phyloP scores from a whole-genome alignment of 2,888 invertebrate species.

The Drosophila testacea region DNA sequence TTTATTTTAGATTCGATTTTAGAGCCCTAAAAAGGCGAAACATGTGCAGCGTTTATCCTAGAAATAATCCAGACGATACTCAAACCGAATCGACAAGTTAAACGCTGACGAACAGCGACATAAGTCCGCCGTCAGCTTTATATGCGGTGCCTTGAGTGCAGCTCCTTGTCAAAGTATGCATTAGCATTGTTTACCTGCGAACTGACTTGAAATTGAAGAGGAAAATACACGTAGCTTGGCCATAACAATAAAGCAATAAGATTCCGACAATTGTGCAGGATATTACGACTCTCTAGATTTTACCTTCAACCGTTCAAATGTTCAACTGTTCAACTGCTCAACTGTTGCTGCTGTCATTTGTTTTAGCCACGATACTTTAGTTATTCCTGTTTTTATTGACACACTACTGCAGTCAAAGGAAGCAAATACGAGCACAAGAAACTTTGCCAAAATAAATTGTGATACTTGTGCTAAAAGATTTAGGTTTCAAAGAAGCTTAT shows the following conservation, averaged over 20 bases:
- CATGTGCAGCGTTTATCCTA: slow-evolving; percentile 69
- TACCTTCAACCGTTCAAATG: slow-evolving; percentile 8
- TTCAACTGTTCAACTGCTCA: slow-evolving; percentile 3
- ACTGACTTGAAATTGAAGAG: slow-evolving; percentile 14
- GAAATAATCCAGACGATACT: slow-evolving; percentile 42
- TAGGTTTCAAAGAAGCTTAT: not conserved
- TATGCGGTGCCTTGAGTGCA: slow-evolving; percentile 29
- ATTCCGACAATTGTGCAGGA: slow-evolving; percentile 68
- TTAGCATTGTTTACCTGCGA: slow-evolving; percentile 72
- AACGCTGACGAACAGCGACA: slow-evolving; percentile 30
- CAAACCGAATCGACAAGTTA: slow-evolving; percentile 29
- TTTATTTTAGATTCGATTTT: slow-evolving; percentile 73
- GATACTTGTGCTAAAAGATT: slow-evolving; percentile 13
- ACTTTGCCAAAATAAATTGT: slow-evolving; percentile 31
- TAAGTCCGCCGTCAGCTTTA: slow-evolving; percentile 33
- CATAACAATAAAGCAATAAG: slow-evolving; percentile 59
- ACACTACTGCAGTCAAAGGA: slow-evolving; percentile 24
- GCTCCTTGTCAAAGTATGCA: slow-evolving; percentile 61
- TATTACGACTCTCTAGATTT: slow-evolving; percentile 53
- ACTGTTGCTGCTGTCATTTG: slow-evolving; percentile 40
- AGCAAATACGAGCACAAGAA: slow-evolving; percentile 14
- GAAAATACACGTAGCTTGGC: slow-evolving; percentile 30
- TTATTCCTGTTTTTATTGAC: slow-evolving; percentile 30
- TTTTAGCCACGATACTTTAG: slow-evolving; percentile 13
- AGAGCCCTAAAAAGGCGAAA: slow-evolving; percentile 52